Base-by-base conservation (phyloP, 2,888 invertebrate genomes). In the Meteorus cinctellus region DNA sequence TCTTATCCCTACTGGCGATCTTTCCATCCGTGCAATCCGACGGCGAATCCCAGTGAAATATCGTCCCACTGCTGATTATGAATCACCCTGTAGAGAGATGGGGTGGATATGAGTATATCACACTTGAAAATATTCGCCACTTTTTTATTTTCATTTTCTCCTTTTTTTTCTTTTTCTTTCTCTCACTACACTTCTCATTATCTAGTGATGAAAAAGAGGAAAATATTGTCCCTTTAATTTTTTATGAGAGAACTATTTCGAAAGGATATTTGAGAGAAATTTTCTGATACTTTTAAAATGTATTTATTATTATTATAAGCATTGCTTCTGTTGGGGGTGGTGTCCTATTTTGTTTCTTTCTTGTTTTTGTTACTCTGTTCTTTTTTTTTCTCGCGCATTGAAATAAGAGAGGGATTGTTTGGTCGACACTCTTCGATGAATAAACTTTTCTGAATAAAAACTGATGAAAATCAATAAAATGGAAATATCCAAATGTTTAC, bases 1-100 rank as follows among this genome's bases (percentile, higher is more conserved):
- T 82, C 81, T 78, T 77, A 76, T 77, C 69, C 80, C 73, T 79
- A 78, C 79, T 81, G 82, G 79, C 81, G 82, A 84, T 85, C 83
- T 81, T 72, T 72, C 71, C 77, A 80, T 60, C 68, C 68, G 72
- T 72, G 63, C 75, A 67, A 65, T 65, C 10, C 45, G 29, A 48
- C 41, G 34, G 59, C 77, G 82, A 83, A 85, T 85, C 83, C 82
- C 78, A 66, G 82, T 86, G 83, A 86, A 84, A 86, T 86, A 87
- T 88, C 84, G 86, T 86, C 83, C 84, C 85, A 81, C 83, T n/a
- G 81, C 84, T 87, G 86, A 87, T 88, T 87, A 85, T 83, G 83
- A 84, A 85, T 86, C 83, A 84, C 79, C 80, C 78, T 72, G 14
- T 55, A 72, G 78, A 79, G 78, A 48, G 12, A 19, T 36, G 24